Evolutionary conservation across 1,140 invertebrate species (phyloP).

Genomic region (Drosophila nigrodunni): DNA sequence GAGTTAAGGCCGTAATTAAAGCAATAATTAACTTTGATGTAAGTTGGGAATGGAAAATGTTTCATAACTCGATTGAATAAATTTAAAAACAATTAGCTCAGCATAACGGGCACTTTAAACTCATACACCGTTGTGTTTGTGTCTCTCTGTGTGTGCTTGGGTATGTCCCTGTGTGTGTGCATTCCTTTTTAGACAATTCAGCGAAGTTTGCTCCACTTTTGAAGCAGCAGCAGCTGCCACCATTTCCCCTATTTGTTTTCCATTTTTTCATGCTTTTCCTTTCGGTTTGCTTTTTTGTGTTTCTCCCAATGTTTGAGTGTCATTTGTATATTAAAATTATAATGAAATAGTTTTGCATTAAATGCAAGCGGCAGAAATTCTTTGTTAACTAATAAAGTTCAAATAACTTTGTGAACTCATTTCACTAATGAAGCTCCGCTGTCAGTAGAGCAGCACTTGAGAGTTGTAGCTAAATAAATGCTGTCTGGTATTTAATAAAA

Average conservation of each 20-base stretch:
- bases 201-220: conserved; percentile 34
- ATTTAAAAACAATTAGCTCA: conserved; percentile 72
- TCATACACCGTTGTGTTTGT: neutral
- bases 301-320: conserved; percentile 8
- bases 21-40: conserved; percentile 53
- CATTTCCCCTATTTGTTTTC: conserved; percentile 6
- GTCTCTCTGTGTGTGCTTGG: neutral
- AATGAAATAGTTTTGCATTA: conserved; percentile 42
- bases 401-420: conserved; percentile 6
- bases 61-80: conserved; percentile 50
- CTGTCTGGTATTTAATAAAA: conserved; percentile 1
- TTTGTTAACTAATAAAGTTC: conserved; percentile 2
- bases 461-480: neutral
- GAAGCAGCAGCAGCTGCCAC: conserved; percentile 26
- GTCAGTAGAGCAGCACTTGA: neutral
- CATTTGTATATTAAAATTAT: conserved; percentile 35
- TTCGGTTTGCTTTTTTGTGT: neutral
- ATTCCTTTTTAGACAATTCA: conserved; percentile 18
- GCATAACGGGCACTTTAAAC: conserved; percentile 29
- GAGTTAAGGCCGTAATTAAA: conserved; percentile 42
- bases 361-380: neutral
- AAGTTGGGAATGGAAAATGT: conserved; percentile 29
- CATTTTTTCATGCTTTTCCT: conserved; percentile 9
- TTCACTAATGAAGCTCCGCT: neutral
- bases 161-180: neutral